phyloP scores from a whole-genome alignment of 2,888 invertebrate genomes.

The Perdita meconis region DNA sequence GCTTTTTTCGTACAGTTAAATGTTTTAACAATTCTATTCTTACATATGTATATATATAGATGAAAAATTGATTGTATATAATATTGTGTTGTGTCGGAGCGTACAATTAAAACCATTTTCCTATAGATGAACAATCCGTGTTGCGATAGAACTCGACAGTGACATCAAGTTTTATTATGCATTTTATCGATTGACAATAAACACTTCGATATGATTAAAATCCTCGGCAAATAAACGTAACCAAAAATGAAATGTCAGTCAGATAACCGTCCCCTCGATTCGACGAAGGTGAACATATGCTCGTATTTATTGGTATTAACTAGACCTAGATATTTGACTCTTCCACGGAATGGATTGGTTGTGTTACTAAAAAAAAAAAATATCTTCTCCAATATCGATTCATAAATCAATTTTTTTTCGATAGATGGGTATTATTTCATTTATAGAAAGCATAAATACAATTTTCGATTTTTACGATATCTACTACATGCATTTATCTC shows the following conservation, averaged over 20 bases:
- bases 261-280: conserved; percentile 38
- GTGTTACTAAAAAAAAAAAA: neutral
- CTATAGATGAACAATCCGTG: neutral
- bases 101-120: neutral
- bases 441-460: too few relatives aligned
- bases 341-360: conserved; percentile 4
- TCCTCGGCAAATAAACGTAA: conserved; percentile 37
- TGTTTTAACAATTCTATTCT: neutral
- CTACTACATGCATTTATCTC: too few relatives aligned
- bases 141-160: neutral
- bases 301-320: conserved; percentile 41
- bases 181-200: conserved; percentile 8
- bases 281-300: conserved; percentile 39
- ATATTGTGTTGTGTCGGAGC: too few relatives aligned
- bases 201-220: conserved; percentile 7
- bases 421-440: too few relatives aligned
- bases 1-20: too few relatives aligned
- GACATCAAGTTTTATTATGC: neutral
- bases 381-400: too few relatives aligned
- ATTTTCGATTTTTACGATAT: too few relatives aligned
- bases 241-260: conserved; percentile 44
- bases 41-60: too few relatives aligned
- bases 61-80: too few relatives aligned
- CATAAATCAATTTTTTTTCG: too few relatives aligned
- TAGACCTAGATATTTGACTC: conserved; percentile 16